phyloP scores from a whole-genome alignment of 2,113 vertebrate genomes.

The Podarcis cretensis region DNA sequence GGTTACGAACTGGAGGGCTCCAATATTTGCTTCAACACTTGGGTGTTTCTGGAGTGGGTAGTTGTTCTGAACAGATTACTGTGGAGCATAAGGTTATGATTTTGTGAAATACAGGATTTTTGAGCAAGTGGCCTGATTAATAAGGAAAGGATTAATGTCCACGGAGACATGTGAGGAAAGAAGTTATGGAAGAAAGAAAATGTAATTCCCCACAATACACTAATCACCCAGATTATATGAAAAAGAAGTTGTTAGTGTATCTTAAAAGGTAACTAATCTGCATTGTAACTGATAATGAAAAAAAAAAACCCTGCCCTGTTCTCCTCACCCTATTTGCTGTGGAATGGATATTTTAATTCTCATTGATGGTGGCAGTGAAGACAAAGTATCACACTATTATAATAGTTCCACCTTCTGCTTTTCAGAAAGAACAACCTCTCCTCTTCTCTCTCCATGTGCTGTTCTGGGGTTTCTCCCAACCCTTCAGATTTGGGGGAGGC shows the following conservation, averaged over 20 bases:
- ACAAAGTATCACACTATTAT: background rate
- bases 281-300: slow-evolving; percentile 8
- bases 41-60: background rate
- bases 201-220: background rate
- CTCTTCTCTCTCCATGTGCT: too few relatives aligned
- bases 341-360: background rate
- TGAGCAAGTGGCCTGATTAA: background rate
- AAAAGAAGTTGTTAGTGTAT: background rate
- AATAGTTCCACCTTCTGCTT: too few relatives aligned
- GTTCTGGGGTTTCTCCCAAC: too few relatives aligned
- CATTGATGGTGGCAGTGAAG: background rate
- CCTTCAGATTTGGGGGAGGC: too few relatives aligned
- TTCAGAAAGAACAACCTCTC: too few relatives aligned
- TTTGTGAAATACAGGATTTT: background rate
- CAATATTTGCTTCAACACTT: background rate
- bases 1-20: too few relatives aligned
- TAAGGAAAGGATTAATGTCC: background rate
- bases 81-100: background rate
- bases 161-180: background rate
- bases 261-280: slow-evolving; percentile 9
- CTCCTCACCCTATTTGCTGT: background rate
- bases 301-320: background rate
- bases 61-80: background rate
- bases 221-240: background rate
- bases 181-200: background rate